Conservation (phyloP, 2,113 vertebrate genomes). For the Pao palembangensis region DNA sequence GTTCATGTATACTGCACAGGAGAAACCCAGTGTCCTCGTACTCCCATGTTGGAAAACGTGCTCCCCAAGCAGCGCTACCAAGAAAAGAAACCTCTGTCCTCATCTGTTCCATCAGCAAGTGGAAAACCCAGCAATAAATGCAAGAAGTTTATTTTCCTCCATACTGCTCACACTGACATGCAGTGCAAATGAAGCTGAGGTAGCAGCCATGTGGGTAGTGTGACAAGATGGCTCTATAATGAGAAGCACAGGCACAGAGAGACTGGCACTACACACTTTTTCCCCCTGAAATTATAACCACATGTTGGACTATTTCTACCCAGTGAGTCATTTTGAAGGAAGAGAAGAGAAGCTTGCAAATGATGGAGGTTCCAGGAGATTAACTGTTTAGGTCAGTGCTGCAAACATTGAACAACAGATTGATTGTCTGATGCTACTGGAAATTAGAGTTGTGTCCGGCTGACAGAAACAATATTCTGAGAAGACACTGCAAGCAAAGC, state of each 20-base stretch:
- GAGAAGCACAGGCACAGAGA: slow-evolving; percentile 12
- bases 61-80: slow-evolving; percentile 8
- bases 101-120: slow-evolving; percentile 39
- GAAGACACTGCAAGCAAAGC: too few species aligned
- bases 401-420: too few species aligned
- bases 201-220: slow-evolving; percentile 13
- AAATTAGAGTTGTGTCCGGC: too few species aligned
- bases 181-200: slow-evolving; percentile 35
- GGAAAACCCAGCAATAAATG: slow-evolving; percentile 29
- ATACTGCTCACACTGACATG: not conserved
- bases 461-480: too few species aligned
- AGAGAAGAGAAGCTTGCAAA: slow-evolving; percentile 2
- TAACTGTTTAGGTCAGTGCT: too few species aligned
- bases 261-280: slow-evolving; percentile 31
- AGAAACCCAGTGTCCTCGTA: not conserved
- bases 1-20: slow-evolving; percentile 7
- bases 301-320: slow-evolving; percentile 42
- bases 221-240: slow-evolving; percentile 32
- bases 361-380: not conserved
- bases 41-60: too few species aligned
- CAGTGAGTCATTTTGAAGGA: slow-evolving; percentile 45
- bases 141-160: slow-evolving; percentile 8
- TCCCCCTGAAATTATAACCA: slow-evolving; percentile 54
- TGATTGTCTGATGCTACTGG: too few species aligned
- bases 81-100: slow-evolving; percentile 48